Conservation (phyloP, 2,113 vertebrate species). For the Centrocercus urophasianus region DNA sequence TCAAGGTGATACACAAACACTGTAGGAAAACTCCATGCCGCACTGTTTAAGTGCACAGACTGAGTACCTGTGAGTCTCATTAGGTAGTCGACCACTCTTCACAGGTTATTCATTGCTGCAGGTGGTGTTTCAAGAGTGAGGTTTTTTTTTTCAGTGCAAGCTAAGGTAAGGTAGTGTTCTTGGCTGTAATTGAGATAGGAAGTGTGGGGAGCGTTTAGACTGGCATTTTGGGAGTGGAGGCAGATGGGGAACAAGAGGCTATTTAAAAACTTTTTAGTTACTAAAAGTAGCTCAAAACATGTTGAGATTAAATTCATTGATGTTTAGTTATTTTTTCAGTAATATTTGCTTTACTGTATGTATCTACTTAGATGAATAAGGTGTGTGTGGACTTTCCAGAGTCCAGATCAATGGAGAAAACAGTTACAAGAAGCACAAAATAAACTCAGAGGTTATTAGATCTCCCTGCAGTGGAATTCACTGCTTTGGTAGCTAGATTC, state of each 20-base stretch:
- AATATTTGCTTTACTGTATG: not conserved
- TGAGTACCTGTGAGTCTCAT: fast-evolving
- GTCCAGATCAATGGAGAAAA: not conserved
- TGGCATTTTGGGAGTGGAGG: not conserved
- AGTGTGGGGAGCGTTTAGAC: not conserved
- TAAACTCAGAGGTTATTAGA: not conserved
- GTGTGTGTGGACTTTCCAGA: not conserved
- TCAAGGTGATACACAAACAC: not conserved
- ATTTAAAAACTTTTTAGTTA: fast-evolving
- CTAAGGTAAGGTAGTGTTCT: not conserved
- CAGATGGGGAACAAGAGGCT: not conserved
- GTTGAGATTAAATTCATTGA: not conserved
- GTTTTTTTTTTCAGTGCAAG: not conserved
- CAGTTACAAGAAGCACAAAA: not conserved
- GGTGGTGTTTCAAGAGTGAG: not conserved
- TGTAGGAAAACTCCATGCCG: not conserved
- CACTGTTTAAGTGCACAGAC: too few relatives aligned
- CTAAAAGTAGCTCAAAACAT: not conserved
- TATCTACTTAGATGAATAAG: not conserved
- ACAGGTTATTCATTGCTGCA: not conserved
- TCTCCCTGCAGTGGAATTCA: not conserved
- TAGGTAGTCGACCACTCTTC: not conserved
- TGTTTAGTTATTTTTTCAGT: not conserved
- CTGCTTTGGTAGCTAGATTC: not conserved
- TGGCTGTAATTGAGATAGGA: not conserved